Evolutionary conservation across 2,113 vertebrate species (phyloP), one percentile per base, ranked within the genome.

Genomic region (Ptilonorhynchus violaceus): DNA sequence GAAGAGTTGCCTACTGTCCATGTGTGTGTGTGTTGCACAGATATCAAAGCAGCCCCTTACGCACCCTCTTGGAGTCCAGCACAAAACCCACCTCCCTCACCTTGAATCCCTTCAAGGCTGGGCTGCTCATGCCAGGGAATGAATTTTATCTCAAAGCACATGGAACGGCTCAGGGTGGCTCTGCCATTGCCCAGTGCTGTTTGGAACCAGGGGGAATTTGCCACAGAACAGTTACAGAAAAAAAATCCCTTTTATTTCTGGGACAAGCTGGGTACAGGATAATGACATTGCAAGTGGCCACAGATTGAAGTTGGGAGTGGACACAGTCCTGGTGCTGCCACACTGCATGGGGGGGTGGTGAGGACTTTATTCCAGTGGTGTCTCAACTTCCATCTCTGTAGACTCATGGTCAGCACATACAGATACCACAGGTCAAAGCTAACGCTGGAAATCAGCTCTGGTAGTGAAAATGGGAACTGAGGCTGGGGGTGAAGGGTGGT

Each of bases 81-180:
- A 37, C 11, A 53, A 31, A 74, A 24, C 13, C 9, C n/a, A 28
- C 19, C 21, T n/a, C 14, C 11, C 27, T 15, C 28, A 4, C 35
- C 37, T 5, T 19, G 47, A 68, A 30, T 15, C 4, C 5, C 25
- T 64, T 63, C 21, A 52, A 21, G 5, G 30, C 18, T 80, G 72
- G 10, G 23, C 52, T 91, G 19, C 31, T 49, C 13, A 47, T 2
- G 7, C 37, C 2, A 7, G 67, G 42, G 16, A 75, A 35, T 42
- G 17, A 44, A 17, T 59, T 78, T 58, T 72, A 52, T 50, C 25
- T 75, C 11, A 13, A 42, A 22, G 11, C 21, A 69, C 1, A 2
- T 15, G 6, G 23, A 88, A 42, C 0, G 0, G 0, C 41, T n/a
- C 37, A 21, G 7, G 14, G 20, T 12, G 19, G 33, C 28, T 79